Evolutionary conservation across 2,888 invertebrate genomes (phyloP).

Genomic region (Allolobophora icterica): DNA sequence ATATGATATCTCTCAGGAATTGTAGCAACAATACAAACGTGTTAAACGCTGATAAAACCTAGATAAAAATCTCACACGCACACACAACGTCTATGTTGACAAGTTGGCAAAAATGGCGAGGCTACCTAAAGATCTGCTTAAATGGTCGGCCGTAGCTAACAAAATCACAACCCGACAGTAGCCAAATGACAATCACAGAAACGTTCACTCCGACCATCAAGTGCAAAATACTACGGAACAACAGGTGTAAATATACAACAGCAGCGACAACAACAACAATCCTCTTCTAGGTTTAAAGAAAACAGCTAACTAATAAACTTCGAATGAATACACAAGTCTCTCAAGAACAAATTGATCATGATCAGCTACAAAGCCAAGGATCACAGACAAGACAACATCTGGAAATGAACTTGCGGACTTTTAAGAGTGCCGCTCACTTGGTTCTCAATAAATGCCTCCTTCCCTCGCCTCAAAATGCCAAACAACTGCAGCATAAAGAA

Average conservation of each 20-base stretch:
- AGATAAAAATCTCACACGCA: background rate
- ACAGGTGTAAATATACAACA: background rate
- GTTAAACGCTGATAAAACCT: background rate
- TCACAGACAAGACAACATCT: background rate
- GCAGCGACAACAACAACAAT: background rate
- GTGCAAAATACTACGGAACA: slow-evolving; percentile 3
- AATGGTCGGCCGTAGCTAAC: background rate
- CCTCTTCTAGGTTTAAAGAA: background rate
- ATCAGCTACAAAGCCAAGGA: background rate
- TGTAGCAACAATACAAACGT: background rate
- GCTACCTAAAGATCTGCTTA: background rate
- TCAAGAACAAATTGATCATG: background rate
- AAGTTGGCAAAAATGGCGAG: background rate
- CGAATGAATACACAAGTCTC: background rate
- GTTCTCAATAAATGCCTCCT: too few relatives aligned
- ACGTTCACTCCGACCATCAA: background rate
- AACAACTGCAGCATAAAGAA: background rate
- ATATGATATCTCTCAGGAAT: background rate
- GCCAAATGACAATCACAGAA: background rate
- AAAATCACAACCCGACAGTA: background rate
- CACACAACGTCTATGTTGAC: background rate
- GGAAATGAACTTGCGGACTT: background rate
- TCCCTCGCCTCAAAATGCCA: background rate
- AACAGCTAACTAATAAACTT: background rate
- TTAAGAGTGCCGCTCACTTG: too few relatives aligned